phyloP scores from a whole-genome alignment of 2,113 vertebrate species.

The Corythoichthys haematopterus region DNA sequence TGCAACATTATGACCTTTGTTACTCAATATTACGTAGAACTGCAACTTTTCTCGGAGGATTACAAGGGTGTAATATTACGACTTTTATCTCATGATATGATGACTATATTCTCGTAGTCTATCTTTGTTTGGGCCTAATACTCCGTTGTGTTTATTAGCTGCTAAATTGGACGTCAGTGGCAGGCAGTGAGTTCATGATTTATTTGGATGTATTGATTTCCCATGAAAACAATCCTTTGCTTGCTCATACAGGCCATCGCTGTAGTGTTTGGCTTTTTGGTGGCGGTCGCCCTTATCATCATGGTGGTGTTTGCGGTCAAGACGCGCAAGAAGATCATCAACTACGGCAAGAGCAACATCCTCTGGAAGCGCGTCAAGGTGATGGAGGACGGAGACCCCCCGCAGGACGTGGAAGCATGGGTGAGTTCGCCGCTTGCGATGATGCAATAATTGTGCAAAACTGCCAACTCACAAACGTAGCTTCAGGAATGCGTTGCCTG shows the following conservation, averaged over 20 bases:
- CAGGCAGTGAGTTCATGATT: not conserved
- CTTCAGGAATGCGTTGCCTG: too few relatives aligned
- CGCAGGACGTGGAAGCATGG: conserved; percentile 82
- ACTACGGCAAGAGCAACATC: conserved; percentile 81
- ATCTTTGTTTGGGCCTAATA: too few relatives aligned
- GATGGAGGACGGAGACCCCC: conserved; percentile 57
- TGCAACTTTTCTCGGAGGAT: too few relatives aligned
- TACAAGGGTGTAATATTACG: too few relatives aligned
- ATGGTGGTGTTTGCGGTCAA: conserved; percentile 84
- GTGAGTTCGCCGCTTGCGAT: conserved; percentile 58
- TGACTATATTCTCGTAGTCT: too few relatives aligned
- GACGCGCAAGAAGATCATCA: conserved; percentile 77
- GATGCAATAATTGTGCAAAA: not conserved
- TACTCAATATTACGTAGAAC: too few relatives aligned
- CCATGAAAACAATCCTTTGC: not conserved
- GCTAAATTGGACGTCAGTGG: too few relatives aligned
- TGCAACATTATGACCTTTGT: too few relatives aligned
- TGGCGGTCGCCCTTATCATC: conserved; percentile 75
- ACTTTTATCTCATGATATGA: too few relatives aligned
- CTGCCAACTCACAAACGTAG: too few relatives aligned
- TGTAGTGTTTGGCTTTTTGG: conserved; percentile 80
- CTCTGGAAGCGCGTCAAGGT: conserved; percentile 76
- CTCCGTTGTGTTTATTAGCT: too few relatives aligned
- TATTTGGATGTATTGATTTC: not conserved
- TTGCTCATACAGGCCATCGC: conserved; percentile 76